Evolutionary conservation across 2,797 vertebrate species (phyloP), one percentile per base, ranked within the genome.

Genomic region (Furcifer pardalis): DNA sequence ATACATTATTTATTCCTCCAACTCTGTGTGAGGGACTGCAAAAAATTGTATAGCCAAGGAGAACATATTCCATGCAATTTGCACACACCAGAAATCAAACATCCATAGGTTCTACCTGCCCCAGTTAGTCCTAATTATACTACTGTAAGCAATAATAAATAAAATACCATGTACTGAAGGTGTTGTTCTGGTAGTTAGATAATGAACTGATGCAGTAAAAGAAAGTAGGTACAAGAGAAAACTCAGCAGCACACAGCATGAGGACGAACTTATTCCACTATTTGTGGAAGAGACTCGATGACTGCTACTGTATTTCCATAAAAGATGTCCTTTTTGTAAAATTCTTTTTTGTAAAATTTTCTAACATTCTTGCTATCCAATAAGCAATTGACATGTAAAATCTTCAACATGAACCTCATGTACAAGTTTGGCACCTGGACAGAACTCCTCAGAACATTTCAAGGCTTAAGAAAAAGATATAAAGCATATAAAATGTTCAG

Each of bases 41-140:
- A 78, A n/a, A 68, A 83, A 78, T 17, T 13, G 78, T 75, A 44
- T 75, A 62, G 77, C 32, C 23, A 44, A 44, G 0, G 59, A 86
- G 82, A n/a, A 56, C 23, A 69, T 0, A 2, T 68, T 52, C 73
- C 37, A 63, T 49, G 65, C 79, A 49, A 15, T 15, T n/a, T 49
- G 72, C 79, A 44, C 73, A 71, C n/a, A 44, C 35, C 32, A 52
- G 30, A 73, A 46, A 5, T 4, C 71, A 68, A 44, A n/a, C 65
- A 42, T 32, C 66, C 9, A 32, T 1, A 42, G 60, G 42, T 37
- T 32, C 6, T 21, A 44, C 44, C 5, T 1, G 0, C 49, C 69
- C 37, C 56, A 82, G 77, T 74, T 74, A 56, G 82, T 85, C 46
- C 35, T 49, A 69, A 46, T 44, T 69, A 85, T 62, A 32, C 66